A percentile compares a stretch with the other conserved stretches of the same genome.
Conservation (phyloP, 2,797 vertebrate genomes). For the Antennarius maculatus region DNA sequence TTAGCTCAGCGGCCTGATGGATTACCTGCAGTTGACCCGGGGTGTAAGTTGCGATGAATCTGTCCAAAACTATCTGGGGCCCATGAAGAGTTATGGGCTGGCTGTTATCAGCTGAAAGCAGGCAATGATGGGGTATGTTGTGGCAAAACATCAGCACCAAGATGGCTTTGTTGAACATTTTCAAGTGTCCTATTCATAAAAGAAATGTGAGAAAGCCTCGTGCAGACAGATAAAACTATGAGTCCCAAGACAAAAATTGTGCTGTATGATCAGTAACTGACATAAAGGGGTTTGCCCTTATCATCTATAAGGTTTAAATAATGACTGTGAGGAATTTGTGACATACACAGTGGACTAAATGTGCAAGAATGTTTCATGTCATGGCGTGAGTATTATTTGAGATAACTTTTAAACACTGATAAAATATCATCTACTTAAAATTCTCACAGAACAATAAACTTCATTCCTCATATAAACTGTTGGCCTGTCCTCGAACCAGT, state of each 20-base stretch:
- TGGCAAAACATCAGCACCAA: constrained; percentile 78
- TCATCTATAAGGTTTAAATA: constrained; percentile 4
- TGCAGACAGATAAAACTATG: constrained; percentile 12
- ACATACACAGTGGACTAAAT: constrained; percentile 8
- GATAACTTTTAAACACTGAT: neutral
- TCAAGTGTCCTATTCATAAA: constrained; percentile 36
- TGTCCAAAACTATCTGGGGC: constrained; percentile 94
- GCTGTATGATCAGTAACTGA: neutral
- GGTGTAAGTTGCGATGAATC: constrained; percentile 90
- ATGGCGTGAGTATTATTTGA: constrained; percentile 27
- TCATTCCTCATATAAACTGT: too few species aligned
- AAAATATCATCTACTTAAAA: too few species aligned
- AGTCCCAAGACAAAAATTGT: neutral
- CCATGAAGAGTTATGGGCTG: constrained; percentile 88
- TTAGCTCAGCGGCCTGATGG: constrained; percentile 88
- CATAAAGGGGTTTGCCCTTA: constrained; percentile 11
- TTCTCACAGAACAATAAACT: too few species aligned
- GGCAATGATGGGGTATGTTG: constrained; percentile 81
- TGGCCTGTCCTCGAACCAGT: too few species aligned
- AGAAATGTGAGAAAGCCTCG: constrained; percentile 10
- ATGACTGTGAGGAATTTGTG: too few species aligned
- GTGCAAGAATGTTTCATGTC: too few species aligned
- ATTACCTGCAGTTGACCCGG: constrained; percentile 91
- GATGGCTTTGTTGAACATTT: constrained; percentile 78
- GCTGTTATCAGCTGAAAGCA: constrained; percentile 87